A percentile compares a stretch with the other conserved stretches of the same genome.
Conservation (phyloP, 2,797 vertebrate genomes). For the Clamator glandarius region DNA sequence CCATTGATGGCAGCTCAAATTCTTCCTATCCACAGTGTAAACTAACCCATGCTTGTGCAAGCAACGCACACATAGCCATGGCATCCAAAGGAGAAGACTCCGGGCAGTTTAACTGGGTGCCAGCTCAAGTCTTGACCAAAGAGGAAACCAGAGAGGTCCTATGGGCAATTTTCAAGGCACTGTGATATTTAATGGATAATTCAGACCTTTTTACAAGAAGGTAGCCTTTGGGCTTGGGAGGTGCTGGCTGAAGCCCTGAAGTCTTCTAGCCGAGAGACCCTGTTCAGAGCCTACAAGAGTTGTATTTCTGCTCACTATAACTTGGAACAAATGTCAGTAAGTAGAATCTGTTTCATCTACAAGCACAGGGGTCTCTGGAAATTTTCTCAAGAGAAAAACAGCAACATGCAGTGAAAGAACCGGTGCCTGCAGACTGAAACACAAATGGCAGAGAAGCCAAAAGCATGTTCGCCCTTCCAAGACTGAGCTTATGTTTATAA, state of each 20-base stretch:
- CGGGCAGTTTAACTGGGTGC: not conserved
- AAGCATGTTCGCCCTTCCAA: not conserved
- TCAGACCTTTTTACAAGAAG: not conserved
- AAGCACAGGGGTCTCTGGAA: not conserved
- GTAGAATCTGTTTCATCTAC: conserved; percentile 7
- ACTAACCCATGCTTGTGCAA: not conserved
- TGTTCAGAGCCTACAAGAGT: not conserved
- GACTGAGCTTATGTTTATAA: conserved; percentile 26
- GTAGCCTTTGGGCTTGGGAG: not conserved
- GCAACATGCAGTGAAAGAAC: not conserved
- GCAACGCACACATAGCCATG: accelerated
- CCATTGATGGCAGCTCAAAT: not conserved
- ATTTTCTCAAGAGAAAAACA: conserved; percentile 16
- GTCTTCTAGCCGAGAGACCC: not conserved
- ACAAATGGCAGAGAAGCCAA: conserved; percentile 20
- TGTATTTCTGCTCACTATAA: conserved; percentile 1
- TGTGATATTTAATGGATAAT: not conserved
- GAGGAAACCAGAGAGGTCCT: not conserved
- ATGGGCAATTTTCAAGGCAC: not conserved
- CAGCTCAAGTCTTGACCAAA: not conserved
- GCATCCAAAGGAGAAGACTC: not conserved
- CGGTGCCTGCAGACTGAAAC: not conserved
- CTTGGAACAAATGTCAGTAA: conserved; percentile 20
- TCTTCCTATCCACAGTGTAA: accelerated
- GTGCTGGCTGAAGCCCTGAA: not conserved